These are phyloP conservation scores for Tretioscincus oriximinensis DNA, from an alignment of 2,113 vertebrate species.

Conservation along the genomic window DNA sequence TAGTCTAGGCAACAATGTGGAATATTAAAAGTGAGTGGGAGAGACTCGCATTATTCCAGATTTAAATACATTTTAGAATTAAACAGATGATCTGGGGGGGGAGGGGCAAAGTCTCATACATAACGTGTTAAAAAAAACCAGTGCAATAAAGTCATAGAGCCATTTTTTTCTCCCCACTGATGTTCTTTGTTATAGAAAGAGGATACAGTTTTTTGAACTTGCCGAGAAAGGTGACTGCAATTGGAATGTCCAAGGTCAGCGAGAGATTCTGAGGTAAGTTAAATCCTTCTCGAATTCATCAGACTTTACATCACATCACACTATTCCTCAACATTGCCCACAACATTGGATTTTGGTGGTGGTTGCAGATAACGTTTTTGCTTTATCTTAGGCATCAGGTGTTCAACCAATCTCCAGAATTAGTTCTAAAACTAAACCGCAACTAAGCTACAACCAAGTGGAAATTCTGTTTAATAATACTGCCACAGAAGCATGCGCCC, in stretches of 20 bases:
- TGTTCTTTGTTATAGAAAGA: slow-evolving; percentile 80
- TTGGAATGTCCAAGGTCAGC: slow-evolving; percentile 90
- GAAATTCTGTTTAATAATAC: neutral
- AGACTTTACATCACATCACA: too few relatives aligned
- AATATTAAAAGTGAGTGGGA: too few relatives aligned
- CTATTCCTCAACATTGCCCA: too few relatives aligned
- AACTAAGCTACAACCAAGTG: neutral
- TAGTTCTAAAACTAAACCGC: too few relatives aligned
- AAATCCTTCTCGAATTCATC: slow-evolving; percentile 23
- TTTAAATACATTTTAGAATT: too few relatives aligned
- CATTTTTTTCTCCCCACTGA: slow-evolving; percentile 51
- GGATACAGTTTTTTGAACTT: slow-evolving; percentile 94
- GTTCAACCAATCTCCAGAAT: too few relatives aligned
- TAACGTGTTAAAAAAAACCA: slow-evolving; percentile 41
- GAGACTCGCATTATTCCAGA: too few relatives aligned
- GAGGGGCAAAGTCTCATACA: slow-evolving; percentile 41
- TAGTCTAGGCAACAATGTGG: too few relatives aligned
- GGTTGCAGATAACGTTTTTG: too few relatives aligned
- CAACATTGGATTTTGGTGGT: too few relatives aligned
- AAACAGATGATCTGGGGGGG: neutral
- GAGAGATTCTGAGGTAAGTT: slow-evolving; percentile 93
- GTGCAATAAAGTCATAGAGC: slow-evolving; percentile 44
- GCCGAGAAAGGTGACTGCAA: slow-evolving; percentile 92
- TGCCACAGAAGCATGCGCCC: neutral
- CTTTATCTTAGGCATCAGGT: too few relatives aligned